Conservation (phyloP, 2,113 vertebrate genomes). For the Dipodomys stephensi region DNA sequence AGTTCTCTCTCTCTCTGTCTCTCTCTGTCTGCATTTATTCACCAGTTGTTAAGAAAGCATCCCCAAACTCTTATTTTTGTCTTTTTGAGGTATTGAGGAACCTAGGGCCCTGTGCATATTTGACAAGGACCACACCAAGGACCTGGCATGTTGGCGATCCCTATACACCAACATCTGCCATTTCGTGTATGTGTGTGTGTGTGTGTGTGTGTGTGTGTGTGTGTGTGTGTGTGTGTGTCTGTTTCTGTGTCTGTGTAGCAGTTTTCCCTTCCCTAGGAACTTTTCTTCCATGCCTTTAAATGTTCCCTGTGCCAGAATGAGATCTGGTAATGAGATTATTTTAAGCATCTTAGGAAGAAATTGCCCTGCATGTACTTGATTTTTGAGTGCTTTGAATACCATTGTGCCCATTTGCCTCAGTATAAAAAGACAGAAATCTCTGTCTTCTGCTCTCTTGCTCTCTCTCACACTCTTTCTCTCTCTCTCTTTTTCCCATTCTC, state of each 20-base stretch:
- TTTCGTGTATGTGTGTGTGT: too few relatives aligned
- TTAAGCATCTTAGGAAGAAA: background rate
- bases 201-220: too few relatives aligned
- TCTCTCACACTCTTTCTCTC: too few relatives aligned
- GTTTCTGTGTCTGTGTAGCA: background rate
- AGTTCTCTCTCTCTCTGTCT: too few relatives aligned
- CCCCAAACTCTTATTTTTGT: background rate
- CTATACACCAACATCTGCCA: too few relatives aligned
- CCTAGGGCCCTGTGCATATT: background rate
- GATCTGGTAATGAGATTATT: slow-evolving; percentile 46
- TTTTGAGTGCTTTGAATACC: background rate
- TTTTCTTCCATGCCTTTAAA: background rate
- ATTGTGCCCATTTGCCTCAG: background rate
- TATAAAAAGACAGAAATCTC: background rate
- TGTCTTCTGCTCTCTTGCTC: background rate
- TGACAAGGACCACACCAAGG: too few relatives aligned
- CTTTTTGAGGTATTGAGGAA: background rate
- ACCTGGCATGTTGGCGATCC: too few relatives aligned
- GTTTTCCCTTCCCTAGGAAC: background rate
- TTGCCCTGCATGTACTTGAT: background rate
- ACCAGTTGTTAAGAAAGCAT: background rate
- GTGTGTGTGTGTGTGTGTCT: too few relatives aligned
- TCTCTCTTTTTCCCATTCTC: too few relatives aligned
- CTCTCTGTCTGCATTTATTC: background rate
- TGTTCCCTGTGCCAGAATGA: background rate